These are phyloP conservation scores for Melozone crissalis DNA, from an alignment of 2,113 vertebrate genomes.

Conservation along the genomic window DNA sequence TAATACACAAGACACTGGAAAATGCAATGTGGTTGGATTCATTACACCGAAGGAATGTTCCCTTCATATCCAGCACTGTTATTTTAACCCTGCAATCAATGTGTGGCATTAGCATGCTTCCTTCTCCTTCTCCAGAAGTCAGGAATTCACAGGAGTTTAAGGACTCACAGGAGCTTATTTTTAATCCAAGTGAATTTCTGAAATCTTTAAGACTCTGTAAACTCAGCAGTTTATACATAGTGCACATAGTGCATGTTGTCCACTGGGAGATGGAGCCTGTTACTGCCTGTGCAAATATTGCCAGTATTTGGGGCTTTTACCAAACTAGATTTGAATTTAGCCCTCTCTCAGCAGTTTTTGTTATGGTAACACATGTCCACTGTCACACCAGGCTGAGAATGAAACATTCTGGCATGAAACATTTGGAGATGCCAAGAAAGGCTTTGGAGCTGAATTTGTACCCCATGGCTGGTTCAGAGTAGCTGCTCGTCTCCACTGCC, in stretches of 20 bases:
- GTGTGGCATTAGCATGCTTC: slow-evolving; percentile 8
- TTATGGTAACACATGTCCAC: not conserved
- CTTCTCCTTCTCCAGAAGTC: slow-evolving; percentile 6
- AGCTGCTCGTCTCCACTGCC: not conserved
- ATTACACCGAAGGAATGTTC: not conserved
- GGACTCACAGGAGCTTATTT: slow-evolving; percentile 31
- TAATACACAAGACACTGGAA: not conserved
- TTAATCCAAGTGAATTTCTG: slow-evolving; percentile 40
- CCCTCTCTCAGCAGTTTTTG: not conserved
- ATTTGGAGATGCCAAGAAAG: not conserved
- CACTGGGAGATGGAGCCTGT: not conserved
- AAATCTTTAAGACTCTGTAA: not conserved
- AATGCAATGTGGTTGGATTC: not conserved
- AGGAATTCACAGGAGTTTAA: slow-evolving; percentile 31
- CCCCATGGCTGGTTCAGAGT: not conserved
- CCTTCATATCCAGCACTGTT: not conserved
- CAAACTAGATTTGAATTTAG: not conserved
- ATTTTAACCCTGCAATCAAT: slow-evolving; percentile 17
- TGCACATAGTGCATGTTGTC: not conserved
- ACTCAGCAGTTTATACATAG: not conserved
- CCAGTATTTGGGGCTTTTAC: not conserved
- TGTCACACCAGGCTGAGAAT: not conserved
- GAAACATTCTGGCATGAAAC: not conserved
- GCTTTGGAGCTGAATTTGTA: not conserved
- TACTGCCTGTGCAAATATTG: not conserved